These are phyloP conservation scores for Thaleichthys pacificus DNA, from an alignment of 2,797 vertebrate genomes.

Conservation along the genomic window DNA sequence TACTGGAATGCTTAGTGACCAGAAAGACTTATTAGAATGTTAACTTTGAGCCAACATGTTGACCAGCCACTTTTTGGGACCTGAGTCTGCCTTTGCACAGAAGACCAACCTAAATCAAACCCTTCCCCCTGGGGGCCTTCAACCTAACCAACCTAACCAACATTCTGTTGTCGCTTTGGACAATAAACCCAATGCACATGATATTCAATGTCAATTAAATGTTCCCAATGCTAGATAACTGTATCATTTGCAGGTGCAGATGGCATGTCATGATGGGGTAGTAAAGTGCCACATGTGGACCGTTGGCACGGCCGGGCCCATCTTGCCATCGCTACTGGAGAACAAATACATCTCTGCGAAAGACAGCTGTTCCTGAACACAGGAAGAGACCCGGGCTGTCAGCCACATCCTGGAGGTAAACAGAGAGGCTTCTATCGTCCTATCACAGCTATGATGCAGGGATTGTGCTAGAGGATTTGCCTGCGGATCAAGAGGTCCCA, in stretches of 20 bases:
- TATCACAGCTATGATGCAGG: too few species aligned
- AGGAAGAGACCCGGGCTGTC: too few species aligned
- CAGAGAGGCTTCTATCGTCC: too few species aligned
- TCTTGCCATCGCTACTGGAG: slow-evolving; percentile 24
- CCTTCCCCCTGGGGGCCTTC: not conserved
- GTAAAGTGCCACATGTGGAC: slow-evolving; percentile 31
- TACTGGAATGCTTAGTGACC: too few species aligned
- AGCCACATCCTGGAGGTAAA: too few species aligned
- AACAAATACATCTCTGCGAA: slow-evolving; percentile 9
- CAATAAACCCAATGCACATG: slow-evolving; percentile 26
- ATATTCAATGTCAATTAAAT: not conserved
- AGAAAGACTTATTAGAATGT: too few species aligned
- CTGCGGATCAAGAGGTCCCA: too few species aligned
- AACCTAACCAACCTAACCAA: slow-evolving; percentile 1
- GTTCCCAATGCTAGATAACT: slow-evolving; percentile 59
- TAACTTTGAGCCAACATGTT: too few species aligned
- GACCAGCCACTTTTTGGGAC: too few species aligned
- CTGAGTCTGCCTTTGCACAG: not conserved
- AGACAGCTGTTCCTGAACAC: slow-evolving; percentile 33
- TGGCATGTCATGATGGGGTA: slow-evolving; percentile 41
- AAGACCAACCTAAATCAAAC: slow-evolving; percentile 13
- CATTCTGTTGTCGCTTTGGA: slow-evolving; percentile 31
- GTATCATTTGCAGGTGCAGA: slow-evolving; percentile 54
- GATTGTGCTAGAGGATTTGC: too few species aligned
- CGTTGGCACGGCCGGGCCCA: slow-evolving; percentile 22